These are phyloP conservation scores for Aphelocoma coerulescens DNA, from an alignment of 2,113 vertebrate genomes.

Conservation along the genomic window DNA sequence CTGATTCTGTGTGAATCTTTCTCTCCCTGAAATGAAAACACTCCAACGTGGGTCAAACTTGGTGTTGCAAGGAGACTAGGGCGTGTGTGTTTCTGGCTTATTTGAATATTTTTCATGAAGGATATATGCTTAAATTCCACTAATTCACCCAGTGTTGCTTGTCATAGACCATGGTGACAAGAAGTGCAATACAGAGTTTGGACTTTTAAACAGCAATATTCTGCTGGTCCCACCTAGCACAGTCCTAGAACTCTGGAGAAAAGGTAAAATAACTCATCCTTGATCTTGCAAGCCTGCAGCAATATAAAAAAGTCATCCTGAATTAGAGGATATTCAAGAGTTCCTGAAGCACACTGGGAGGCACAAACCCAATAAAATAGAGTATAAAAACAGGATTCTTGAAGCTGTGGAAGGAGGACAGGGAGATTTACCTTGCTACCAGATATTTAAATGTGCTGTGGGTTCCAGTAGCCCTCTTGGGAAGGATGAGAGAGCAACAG, in stretches of 20 bases:
- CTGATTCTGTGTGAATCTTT: not conserved
- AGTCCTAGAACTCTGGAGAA: not conserved
- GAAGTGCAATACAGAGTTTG: not conserved
- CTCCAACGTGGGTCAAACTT: not conserved
- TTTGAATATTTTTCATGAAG: not conserved
- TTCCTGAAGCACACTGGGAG: constrained; percentile 3
- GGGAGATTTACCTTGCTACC: not conserved
- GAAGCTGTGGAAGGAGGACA: not conserved
- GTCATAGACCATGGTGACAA: not conserved
- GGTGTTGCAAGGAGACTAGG: not conserved
- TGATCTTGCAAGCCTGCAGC: constrained; percentile 11
- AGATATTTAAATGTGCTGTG: not conserved
- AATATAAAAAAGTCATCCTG: not conserved
- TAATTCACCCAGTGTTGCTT: not conserved
- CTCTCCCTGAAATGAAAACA: not conserved
- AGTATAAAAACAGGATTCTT: not conserved
- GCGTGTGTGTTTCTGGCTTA: not conserved
- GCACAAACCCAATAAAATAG: not conserved
- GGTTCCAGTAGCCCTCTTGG: not conserved
- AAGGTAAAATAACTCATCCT: not conserved
- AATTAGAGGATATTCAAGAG: not conserved
- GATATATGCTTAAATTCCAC: not conserved
- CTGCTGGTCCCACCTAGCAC: not conserved
- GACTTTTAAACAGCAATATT: not conserved
- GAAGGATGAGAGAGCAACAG: not conserved